Conservation (phyloP, 2,113 vertebrate genomes). For the Porphyrio hochstetteri region DNA sequence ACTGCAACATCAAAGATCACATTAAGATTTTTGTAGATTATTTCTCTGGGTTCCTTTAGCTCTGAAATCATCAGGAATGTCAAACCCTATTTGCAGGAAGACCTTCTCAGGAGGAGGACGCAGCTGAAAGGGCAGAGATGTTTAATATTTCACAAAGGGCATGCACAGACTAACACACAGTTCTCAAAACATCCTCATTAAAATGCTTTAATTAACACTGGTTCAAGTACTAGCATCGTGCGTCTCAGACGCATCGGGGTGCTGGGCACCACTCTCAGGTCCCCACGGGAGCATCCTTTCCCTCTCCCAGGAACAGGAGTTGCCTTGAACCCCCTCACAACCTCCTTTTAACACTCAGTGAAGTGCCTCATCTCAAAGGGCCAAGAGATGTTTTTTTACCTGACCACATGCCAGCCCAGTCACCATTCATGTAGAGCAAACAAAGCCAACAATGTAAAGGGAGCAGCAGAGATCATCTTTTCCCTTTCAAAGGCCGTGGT, state of each 20-base stretch:
- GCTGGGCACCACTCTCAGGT: neutral
- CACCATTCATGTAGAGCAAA: neutral
- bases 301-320: neutral
- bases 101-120: neutral
- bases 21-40: conserved; percentile 23
- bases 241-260: neutral
- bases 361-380: neutral
- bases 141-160: conserved; percentile 59
- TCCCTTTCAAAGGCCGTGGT: neutral
- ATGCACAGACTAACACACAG: neutral
- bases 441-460: neutral
- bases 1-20: conserved; percentile 51
- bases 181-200: conserved; percentile 56
- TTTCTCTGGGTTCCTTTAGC: neutral
- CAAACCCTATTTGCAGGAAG: conserved; percentile 18
- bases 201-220: conserved; percentile 44
- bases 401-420: rapidly evolving
- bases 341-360: neutral
- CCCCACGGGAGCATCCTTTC: neutral
- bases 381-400: neutral
- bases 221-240: neutral
- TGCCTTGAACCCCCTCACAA: neutral
- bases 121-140: neutral
- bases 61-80: conserved; percentile 2
- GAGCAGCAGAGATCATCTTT: neutral